These are phyloP conservation scores for Poeciliopsis turneri DNA, from an alignment of 2,797 vertebrate genomes.

Conservation along the genomic window DNA sequence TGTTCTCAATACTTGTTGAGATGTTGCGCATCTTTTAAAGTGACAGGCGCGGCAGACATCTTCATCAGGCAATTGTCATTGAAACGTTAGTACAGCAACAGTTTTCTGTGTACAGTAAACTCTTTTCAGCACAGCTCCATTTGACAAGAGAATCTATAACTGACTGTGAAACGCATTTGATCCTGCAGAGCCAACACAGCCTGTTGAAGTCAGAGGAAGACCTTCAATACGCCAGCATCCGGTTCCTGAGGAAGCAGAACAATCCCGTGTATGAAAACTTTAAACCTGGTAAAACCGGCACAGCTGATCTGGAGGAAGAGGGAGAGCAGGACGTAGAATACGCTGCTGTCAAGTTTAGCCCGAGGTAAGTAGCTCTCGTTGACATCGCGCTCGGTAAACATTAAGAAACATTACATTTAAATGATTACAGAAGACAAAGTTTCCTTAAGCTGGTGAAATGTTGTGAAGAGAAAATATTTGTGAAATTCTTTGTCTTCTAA, in stretches of 20 bases:
- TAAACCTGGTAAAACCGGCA: not conserved
- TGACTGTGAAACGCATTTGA: not conserved
- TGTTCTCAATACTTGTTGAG: not conserved
- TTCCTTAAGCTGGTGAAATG: not conserved
- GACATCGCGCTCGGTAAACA: not conserved
- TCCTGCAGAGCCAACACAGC: not conserved
- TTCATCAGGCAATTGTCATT: not conserved
- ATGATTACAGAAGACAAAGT: not conserved
- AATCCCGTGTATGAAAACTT: conserved; percentile 29
- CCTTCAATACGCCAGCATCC: conserved; percentile 25
- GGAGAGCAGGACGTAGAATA: conserved; percentile 28
- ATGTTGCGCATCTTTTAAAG: not conserved
- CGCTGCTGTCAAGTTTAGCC: conserved; percentile 9
- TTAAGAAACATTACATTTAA: not conserved
- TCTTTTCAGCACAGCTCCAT: not conserved
- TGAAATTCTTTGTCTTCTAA: not conserved
- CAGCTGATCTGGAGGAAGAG: not conserved
- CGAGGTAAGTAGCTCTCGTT: not conserved
- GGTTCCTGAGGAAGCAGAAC: conserved; percentile 5
- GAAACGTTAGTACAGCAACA: not conserved
- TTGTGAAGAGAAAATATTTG: not conserved
- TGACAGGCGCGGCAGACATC: not conserved
- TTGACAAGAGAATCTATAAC: not conserved
- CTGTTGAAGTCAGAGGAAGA: conserved; percentile 8
- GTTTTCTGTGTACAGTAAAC: not conserved